phyloP scores from a whole-genome alignment of 2,888 invertebrate genomes.

The Melanargia galathea region DNA sequence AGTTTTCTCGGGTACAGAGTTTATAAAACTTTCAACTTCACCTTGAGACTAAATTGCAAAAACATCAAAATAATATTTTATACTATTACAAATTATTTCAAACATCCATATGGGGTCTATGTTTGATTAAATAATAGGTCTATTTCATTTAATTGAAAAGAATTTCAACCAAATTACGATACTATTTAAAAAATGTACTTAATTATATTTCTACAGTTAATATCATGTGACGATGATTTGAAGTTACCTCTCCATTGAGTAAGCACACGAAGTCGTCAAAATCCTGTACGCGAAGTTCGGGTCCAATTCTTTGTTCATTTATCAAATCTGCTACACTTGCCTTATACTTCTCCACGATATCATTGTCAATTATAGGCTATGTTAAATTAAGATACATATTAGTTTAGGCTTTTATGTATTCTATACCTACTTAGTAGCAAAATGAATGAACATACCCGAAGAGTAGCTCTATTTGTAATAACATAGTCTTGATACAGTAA shows the following conservation, averaged over 20 bases:
- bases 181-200: no score
- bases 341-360: constrained; percentile 85
- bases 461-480: constrained; percentile 45
- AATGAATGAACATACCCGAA: constrained; percentile 53
- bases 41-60: constrained; percentile 75
- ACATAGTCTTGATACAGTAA: constrained; percentile 87
- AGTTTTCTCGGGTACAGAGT: constrained; percentile 80
- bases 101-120: no score
- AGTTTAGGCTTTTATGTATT: no score
- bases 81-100: no score
- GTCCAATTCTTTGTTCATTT: constrained; percentile 87
- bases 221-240: no score
- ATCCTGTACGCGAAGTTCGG: constrained; percentile 87
- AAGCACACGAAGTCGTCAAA: constrained; percentile 91
- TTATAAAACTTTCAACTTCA: constrained; percentile 86
- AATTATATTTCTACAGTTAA: no score
- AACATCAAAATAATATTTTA: constrained; percentile 7
- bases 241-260: constrained; percentile 87
- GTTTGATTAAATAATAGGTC: no score
- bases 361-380: constrained; percentile 89
- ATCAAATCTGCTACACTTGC: constrained; percentile 84
- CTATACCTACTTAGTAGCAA: no score
- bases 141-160: no score
- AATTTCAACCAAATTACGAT: no score
- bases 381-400: constrained; percentile 30